phyloP scores from a whole-genome alignment of 2,797 vertebrate species.

The Trichosurus vulpecula region DNA sequence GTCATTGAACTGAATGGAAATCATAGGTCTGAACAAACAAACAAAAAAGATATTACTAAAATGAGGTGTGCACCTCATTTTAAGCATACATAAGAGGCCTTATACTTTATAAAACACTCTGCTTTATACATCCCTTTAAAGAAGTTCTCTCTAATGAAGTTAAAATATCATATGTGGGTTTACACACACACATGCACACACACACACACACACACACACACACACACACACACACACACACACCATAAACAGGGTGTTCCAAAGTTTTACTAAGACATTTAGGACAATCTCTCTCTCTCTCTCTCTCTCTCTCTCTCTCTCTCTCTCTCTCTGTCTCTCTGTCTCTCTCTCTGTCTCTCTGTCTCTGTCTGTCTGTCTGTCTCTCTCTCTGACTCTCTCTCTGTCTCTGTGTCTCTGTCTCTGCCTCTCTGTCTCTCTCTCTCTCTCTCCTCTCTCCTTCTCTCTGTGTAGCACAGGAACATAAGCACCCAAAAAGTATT shows the following conservation, averaged over 20 bases:
- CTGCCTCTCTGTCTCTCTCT: too few relatives aligned
- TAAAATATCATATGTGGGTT: background rate
- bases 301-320: too few relatives aligned
- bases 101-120: background rate
- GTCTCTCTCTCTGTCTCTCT: too few relatives aligned
- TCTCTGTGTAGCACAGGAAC: background rate
- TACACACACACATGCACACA: too few relatives aligned
- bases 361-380: background rate
- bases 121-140: background rate
- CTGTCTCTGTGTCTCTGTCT: too few relatives aligned
- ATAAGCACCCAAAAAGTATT: background rate
- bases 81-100: background rate
- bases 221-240: background rate
- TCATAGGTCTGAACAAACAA: background rate
- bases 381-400: too few relatives aligned
- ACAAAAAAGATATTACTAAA: background rate
- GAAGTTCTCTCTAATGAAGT: background rate
- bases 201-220: too few relatives aligned
- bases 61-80: background rate
- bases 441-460: too few relatives aligned
- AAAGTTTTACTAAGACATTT: background rate
- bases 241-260: background rate
- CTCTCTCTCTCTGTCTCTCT: too few relatives aligned
- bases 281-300: background rate
- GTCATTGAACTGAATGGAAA: conserved; percentile 48